Evolutionary conservation across 2,113 vertebrate genomes (phyloP).

Genomic region (Cyprinodon variegatus): DNA sequence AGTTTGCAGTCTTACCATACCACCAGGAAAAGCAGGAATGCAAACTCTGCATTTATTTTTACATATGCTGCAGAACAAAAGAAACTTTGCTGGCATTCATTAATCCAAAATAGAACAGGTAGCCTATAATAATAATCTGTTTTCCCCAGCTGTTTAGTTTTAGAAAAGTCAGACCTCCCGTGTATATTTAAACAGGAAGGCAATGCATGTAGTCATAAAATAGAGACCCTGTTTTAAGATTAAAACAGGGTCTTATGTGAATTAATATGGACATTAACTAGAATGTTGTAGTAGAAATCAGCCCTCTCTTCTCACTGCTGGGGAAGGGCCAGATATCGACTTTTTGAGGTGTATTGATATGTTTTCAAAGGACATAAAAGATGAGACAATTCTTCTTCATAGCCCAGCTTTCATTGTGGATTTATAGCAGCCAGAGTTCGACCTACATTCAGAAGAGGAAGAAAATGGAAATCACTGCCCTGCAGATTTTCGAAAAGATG

Average conservation of each 20-base stretch:
- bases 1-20: slow-evolving; percentile 4
- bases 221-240: not conserved
- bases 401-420: slow-evolving; percentile 96
- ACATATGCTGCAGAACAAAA: slow-evolving; percentile 41
- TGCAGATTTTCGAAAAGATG: slow-evolving; percentile 98
- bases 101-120: slow-evolving; percentile 53
- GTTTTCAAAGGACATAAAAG: slow-evolving; percentile 8
- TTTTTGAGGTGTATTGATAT: slow-evolving; percentile 3
- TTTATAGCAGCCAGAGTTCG: slow-evolving; percentile 95
- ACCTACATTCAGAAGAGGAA: slow-evolving; percentile 97
- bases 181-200: not conserved
- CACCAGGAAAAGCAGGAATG: slow-evolving; percentile 33
- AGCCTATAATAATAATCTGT: slow-evolving; percentile 1
- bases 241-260: not conserved
- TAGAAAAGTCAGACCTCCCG: not conserved
- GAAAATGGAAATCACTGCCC: slow-evolving; percentile 92
- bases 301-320: not conserved
- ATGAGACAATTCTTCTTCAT: slow-evolving; percentile 6
- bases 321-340: not conserved
- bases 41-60: slow-evolving; percentile 29
- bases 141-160: not conserved
- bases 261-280: not conserved
- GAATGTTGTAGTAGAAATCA: not conserved
- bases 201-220: not conserved
- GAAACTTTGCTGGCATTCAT: slow-evolving; percentile 59